Evolutionary conservation across 2,113 vertebrate species (phyloP), one percentile per base, ranked within the genome.

Genomic region (Camelus bactrianus): DNA sequence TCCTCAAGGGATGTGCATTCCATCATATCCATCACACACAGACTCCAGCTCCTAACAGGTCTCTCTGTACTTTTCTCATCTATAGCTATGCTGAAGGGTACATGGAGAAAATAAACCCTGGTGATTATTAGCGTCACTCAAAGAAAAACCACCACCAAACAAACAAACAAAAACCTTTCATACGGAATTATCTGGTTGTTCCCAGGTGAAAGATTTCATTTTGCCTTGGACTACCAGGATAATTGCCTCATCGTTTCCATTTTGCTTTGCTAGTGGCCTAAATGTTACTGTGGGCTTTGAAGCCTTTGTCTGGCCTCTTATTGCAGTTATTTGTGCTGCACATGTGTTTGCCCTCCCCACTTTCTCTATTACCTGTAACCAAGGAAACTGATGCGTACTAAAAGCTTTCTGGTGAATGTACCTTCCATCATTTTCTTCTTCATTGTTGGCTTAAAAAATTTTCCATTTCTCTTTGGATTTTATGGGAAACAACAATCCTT

Each of bases 291-390:
- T 67, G 48, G 64, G n/a, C 54, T 94, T 89, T n/a, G 15, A 72
- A 56, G 82, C 46, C 88, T 92, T 95, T 87, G 42, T 83, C 72
- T 96, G 46, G 24, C 58, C 48, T 95, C 46, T 84, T 52, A 42
- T 89, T 83, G 64, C 26, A 94, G 60, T 15, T 83, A 38, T 81
- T 96, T 69, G 64, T 73, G 64, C 64, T 76, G 81, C 88, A 64
- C 28, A 26, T 67, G 64, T 81, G 73, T 93, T 89, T 46, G 12
- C 46, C 17, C 48, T 38, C 8, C 30, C 38, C 38, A 42, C 22
- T 88, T 90, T 83, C 24, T 70, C 52, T 79, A 54, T 89, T 91
- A 79, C 38, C 26, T 93, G 91, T 95, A 97, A 96, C 92, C 97
- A 96, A 91, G 97, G 94, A 93, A 93, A 96, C 90, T 5, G 58